Evolutionary conservation across 2,888 invertebrate species (phyloP).

Genomic region (Carabus problematicus): DNA sequence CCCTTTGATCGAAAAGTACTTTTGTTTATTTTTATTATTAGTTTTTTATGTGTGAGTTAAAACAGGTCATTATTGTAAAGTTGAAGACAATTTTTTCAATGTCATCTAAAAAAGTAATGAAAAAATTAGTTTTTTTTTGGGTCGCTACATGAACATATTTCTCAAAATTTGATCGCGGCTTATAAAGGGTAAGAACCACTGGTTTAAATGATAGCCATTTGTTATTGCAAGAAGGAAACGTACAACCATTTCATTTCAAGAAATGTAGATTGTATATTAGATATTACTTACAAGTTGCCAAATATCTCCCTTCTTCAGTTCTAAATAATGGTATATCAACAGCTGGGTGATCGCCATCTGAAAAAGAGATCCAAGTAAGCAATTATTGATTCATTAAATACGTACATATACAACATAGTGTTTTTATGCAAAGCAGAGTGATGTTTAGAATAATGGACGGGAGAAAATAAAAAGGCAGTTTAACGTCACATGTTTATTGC

Average conservation of each 20-base stretch:
- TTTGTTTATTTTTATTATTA: too few species aligned
- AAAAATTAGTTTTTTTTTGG: too few species aligned
- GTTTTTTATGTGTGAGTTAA: too few species aligned
- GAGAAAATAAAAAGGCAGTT: constrained; percentile 6
- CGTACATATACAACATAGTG: background rate
- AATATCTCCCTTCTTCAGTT: constrained; percentile 87
- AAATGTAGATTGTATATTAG: constrained; percentile 21
- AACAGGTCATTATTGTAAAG: too few species aligned
- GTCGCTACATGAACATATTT: too few species aligned
- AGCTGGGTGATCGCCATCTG: constrained; percentile 62
- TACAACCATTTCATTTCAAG: background rate
- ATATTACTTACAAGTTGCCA: constrained; percentile 79
- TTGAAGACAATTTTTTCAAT: too few species aligned
- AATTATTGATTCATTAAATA: background rate
- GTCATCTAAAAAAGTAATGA: too few species aligned
- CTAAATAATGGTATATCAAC: constrained; percentile 81
- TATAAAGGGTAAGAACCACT: too few species aligned
- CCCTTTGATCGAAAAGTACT: too few species aligned
- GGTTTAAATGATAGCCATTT: background rate
- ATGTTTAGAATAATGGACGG: constrained; percentile 20
- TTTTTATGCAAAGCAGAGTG: constrained; percentile 31
- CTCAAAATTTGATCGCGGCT: too few species aligned
- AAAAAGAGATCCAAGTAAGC: constrained; percentile 45
- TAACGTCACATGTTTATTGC: constrained; percentile 39
- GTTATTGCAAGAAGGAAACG: too few species aligned